A percentile compares a stretch with the other conserved stretches of the same genome.
phyloP scores from a whole-genome alignment of 2,888 invertebrate genomes.

The Sceliomorpha sp. region DNA sequence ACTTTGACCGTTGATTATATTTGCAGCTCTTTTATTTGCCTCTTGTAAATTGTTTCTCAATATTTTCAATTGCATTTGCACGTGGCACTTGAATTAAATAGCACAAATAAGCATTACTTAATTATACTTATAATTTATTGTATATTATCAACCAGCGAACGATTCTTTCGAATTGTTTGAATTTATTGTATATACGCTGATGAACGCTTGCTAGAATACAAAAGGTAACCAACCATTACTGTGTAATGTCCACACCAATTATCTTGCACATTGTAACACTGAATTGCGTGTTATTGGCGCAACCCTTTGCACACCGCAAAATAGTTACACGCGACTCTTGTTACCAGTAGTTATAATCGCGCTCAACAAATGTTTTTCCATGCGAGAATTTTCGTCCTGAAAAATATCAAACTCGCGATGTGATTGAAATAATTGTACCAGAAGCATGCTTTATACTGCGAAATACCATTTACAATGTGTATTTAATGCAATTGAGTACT shows the following conservation, averaged over 20 bases:
- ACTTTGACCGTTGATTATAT: too few relatives aligned
- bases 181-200: too few relatives aligned
- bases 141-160: too few relatives aligned
- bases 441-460: slow-evolving; percentile 31
- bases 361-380: slow-evolving; percentile 36
- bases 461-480: slow-evolving; percentile 21
- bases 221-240: slow-evolving; percentile 19
- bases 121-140: too few relatives aligned
- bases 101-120: too few relatives aligned
- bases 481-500: slow-evolving; percentile 1
- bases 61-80: too few relatives aligned
- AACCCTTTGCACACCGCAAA: slow-evolving; percentile 21
- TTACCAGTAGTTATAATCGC: slow-evolving; percentile 50
- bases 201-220: slow-evolving; percentile 13
- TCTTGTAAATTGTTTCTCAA: too few relatives aligned
- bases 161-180: too few relatives aligned
- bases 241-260: slow-evolving; percentile 17
- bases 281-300: slow-evolving; percentile 51
- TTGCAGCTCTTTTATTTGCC: too few relatives aligned
- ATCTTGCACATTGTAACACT: slow-evolving; percentile 42
- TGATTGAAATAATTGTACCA: slow-evolving; percentile 25
- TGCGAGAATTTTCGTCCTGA: slow-evolving; percentile 12
- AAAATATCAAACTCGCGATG: slow-evolving; percentile 11
- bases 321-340: slow-evolving; percentile 52
- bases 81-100: too few relatives aligned